Evolutionary conservation across 2,888 invertebrate species (phyloP).

Genomic region (Subacronicta megacephala): DNA sequence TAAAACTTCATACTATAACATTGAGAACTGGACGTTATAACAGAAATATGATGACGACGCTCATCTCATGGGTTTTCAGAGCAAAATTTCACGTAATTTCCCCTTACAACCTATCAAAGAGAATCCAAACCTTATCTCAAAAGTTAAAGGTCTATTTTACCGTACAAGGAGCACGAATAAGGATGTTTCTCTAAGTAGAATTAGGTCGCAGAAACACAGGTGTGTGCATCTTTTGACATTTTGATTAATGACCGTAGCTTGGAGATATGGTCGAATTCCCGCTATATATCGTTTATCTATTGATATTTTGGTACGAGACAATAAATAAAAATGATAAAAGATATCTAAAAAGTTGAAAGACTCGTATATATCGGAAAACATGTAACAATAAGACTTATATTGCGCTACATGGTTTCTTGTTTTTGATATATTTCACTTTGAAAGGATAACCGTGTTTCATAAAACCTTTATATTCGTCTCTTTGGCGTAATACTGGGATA

Average conservation of each 20-base stretch:
- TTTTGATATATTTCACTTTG: conserved; percentile 22
- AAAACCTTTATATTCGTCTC: conserved; percentile 14
- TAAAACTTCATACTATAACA: conserved; percentile 37
- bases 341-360: conserved; percentile 8
- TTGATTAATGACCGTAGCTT: conserved; percentile 69
- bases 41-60: conserved; percentile 74
- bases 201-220: conserved; percentile 71
- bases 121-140: conserved; percentile 47
- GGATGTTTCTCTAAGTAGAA: conserved; percentile 59
- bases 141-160: conserved; percentile 41
- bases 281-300: conserved; percentile 64
- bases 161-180: conserved; percentile 23
- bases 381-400: conserved; percentile 14
- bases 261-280: conserved; percentile 61
- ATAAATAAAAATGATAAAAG: conserved; percentile 59
- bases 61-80: conserved; percentile 64
- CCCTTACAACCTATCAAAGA: conserved; percentile 17
- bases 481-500: conserved; percentile 18
- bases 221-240: conserved; percentile 72
- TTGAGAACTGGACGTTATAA: conserved; percentile 63
- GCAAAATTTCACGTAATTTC: conserved; percentile 51
- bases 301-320: conserved; percentile 58
- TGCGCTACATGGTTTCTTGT: conserved; percentile 17
- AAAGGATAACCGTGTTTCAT: conserved; percentile 37
- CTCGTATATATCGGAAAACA: conserved; percentile 9